phyloP scores from a whole-genome alignment of 2,888 invertebrate species.

The Caenorhabditis uteleia region DNA sequence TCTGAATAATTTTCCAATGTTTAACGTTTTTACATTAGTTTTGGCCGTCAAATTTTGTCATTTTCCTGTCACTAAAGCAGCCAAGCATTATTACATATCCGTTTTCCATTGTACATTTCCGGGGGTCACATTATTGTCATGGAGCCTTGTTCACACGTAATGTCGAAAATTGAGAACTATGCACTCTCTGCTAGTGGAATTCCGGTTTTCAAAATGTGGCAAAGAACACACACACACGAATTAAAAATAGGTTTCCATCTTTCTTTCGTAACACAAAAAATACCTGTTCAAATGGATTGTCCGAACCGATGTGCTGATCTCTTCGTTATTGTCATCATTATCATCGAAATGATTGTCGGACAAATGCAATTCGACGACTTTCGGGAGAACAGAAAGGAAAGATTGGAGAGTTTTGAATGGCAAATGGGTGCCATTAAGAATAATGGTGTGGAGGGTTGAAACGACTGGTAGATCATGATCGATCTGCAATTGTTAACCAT shows the following conservation, averaged over 20 bases:
- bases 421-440: slow-evolving; percentile 57
- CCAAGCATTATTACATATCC: slow-evolving; percentile 36
- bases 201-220: too few relatives aligned
- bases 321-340: slow-evolving; percentile 26
- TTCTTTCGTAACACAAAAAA: background rate
- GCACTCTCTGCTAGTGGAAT: too few relatives aligned
- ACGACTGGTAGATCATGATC: slow-evolving; percentile 38
- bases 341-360: slow-evolving; percentile 51
- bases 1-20: slow-evolving; percentile 36
- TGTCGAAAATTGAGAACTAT: too few relatives aligned
- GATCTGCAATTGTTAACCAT: slow-evolving; percentile 15
- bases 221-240: background rate
- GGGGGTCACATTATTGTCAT: background rate
- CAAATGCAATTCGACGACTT: slow-evolving; percentile 53
- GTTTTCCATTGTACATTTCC: slow-evolving; percentile 24
- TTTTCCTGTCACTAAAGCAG: slow-evolving; percentile 12
- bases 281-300: slow-evolving; percentile 50
- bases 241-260: background rate
- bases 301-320: slow-evolving; percentile 36
- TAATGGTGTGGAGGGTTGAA: slow-evolving; percentile 43
- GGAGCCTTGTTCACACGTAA: background rate
- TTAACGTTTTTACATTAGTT: too few relatives aligned
- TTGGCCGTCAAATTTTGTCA: background rate
- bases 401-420: slow-evolving; percentile 43
- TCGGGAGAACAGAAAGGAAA: slow-evolving; percentile 40